Evolutionary conservation across 2,797 vertebrate genomes (phyloP).

Genomic region (Helostoma temminkii): DNA sequence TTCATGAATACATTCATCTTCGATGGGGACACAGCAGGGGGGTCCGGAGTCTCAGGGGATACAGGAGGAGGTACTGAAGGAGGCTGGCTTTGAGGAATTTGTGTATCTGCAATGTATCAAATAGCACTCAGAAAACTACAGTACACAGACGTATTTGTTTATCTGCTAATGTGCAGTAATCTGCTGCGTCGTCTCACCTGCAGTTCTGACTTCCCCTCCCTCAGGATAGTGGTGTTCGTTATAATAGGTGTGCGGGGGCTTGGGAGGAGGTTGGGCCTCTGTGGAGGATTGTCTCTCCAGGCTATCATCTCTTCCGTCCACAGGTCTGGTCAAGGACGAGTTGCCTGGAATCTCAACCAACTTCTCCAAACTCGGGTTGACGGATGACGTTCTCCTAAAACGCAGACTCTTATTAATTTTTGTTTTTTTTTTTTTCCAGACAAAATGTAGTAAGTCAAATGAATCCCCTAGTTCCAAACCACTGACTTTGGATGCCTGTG

Average conservation of each 20-base stretch:
- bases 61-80: constrained; percentile 31
- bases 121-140: neutral
- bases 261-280: constrained; percentile 72
- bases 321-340: neutral
- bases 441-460: no score
- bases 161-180: neutral
- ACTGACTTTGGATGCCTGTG: no score
- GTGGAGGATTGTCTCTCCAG: constrained; percentile 39
- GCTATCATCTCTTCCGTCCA: neutral
- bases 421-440: neutral
- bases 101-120: constrained; percentile 12
- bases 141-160: no score
- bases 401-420: neutral
- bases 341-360: constrained; percentile 34
- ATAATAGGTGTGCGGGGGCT: constrained; percentile 84
- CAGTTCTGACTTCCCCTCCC: constrained; percentile 36
- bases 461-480: no score
- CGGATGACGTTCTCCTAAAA: constrained; percentile 52
- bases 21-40: neutral
- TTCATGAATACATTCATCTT: constrained; percentile 78
- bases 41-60: constrained; percentile 9
- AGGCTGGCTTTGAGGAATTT: neutral
- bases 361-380: constrained; percentile 61
- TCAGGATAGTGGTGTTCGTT: constrained; percentile 71
- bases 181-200: constrained; percentile 50